Percentiles rank a stretch among this genome's conserved stretches.
phyloP scores from a whole-genome alignment of 2,797 vertebrate species.

The Mormyrus hasselquistii region DNA sequence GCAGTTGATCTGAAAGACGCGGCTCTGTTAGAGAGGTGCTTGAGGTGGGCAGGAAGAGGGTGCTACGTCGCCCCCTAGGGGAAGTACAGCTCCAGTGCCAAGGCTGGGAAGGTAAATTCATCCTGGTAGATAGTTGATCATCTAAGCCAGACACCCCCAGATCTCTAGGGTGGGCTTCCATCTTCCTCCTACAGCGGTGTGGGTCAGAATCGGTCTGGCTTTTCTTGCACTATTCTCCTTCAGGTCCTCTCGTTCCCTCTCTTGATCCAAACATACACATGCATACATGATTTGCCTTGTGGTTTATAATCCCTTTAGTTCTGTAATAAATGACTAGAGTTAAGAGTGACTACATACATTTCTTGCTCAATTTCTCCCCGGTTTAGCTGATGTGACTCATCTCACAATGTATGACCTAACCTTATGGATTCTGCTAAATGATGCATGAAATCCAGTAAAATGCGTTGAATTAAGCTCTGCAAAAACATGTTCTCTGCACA shows the following conservation, averaged over 20 bases:
- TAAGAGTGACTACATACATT: not conserved
- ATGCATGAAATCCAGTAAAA: not conserved
- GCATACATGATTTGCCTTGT: not conserved
- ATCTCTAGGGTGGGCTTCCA: not conserved
- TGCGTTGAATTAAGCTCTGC: not conserved
- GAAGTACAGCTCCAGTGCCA: not conserved
- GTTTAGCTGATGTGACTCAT: not conserved
- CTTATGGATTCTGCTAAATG: not conserved
- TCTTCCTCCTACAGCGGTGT: not conserved
- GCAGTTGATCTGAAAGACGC: not conserved
- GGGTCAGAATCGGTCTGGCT: not conserved
- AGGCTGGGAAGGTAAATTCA: not conserved
- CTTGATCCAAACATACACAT: not conserved
- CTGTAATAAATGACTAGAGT: not conserved
- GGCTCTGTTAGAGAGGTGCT: not conserved
- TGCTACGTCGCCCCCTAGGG: not conserved
- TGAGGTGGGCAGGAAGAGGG: not conserved
- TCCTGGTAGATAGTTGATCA: not conserved
- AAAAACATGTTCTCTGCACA: not conserved
- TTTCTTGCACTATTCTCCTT: not conserved
- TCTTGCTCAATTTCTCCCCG: not conserved
- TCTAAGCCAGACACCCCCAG: not conserved
- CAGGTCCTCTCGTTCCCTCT: not conserved
- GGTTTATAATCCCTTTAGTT: not conserved
- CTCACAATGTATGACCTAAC: not conserved